Evolutionary conservation across 2,888 invertebrate species (phyloP).

Genomic region (Lycaena phlaeas): DNA sequence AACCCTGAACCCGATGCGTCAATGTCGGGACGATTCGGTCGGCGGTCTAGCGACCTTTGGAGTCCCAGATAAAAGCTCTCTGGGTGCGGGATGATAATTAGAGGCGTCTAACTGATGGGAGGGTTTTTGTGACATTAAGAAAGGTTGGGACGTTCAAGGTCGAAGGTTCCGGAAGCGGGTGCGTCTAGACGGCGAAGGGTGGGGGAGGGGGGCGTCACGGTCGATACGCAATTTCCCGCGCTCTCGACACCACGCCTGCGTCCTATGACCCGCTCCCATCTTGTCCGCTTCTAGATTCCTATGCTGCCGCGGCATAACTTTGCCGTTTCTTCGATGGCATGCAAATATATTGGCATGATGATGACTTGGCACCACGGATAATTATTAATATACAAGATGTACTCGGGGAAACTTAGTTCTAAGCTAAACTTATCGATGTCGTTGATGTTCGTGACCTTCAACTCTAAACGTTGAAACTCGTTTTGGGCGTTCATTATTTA

Average conservation of each 20-base stretch:
- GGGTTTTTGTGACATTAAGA: slow-evolving; percentile 52
- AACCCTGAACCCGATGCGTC: slow-evolving; percentile 52
- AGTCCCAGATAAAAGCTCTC: slow-evolving; percentile 14
- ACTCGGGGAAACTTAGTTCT: too few species aligned
- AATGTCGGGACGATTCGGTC: slow-evolving; percentile 59
- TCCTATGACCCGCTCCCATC: slow-evolving; percentile 40
- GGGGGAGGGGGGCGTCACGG: slow-evolving; percentile 52
- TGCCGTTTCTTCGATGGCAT: slow-evolving; percentile 2
- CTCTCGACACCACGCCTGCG: slow-evolving; percentile 59
- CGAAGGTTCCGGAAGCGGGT: slow-evolving; percentile 70
- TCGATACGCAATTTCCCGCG: slow-evolving; percentile 73
- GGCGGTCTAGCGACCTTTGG: slow-evolving; percentile 45
- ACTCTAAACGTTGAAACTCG: too few species aligned
- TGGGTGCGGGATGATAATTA: slow-evolving; percentile 32
- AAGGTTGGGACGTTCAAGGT: slow-evolving; percentile 71
- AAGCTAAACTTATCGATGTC: too few species aligned
- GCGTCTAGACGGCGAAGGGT: slow-evolving; percentile 66
- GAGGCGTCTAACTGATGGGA: slow-evolving; percentile 46
- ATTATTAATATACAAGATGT: too few species aligned
- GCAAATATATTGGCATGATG: too few species aligned
- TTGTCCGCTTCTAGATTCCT: slow-evolving; percentile 31
- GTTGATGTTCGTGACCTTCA: too few species aligned
- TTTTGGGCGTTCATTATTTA: too few species aligned
- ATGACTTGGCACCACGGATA: too few species aligned
- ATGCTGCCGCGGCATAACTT: slow-evolving; percentile 8